Conservation (phyloP, 2,113 vertebrate genomes). For the Melospiza melodia region DNA sequence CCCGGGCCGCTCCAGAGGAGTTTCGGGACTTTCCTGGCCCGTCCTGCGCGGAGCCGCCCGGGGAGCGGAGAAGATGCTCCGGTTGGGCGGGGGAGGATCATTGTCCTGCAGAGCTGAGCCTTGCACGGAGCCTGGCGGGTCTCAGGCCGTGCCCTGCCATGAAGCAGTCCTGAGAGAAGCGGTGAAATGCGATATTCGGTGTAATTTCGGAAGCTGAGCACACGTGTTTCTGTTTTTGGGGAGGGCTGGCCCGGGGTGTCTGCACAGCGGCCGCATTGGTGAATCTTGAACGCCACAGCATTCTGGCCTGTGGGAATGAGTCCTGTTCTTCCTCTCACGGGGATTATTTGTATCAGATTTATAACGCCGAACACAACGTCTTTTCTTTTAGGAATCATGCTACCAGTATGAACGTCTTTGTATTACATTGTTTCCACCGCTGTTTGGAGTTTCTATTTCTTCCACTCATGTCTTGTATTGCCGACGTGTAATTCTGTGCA, state of each 20-base stretch:
- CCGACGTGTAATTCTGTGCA: fast-evolving
- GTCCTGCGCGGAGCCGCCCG: fast-evolving
- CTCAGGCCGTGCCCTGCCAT: fast-evolving
- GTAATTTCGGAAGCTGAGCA: fast-evolving
- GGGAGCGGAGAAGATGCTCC: fast-evolving
- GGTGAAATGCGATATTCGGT: background rate
- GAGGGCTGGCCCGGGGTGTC: background rate
- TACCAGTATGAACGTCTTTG: fast-evolving
- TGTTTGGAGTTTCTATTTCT: background rate
- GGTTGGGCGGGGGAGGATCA: fast-evolving
- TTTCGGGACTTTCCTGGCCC: background rate
- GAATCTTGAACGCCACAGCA: background rate
- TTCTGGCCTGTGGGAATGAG: background rate
- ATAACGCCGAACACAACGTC: fast-evolving
- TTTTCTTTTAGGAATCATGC: background rate
- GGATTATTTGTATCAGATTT: background rate
- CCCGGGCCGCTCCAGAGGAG: fast-evolving
- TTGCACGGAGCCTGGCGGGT: fast-evolving
- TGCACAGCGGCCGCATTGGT: background rate
- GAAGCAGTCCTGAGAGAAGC: fast-evolving
- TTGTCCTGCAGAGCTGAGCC: background rate
- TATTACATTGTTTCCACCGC: fast-evolving
- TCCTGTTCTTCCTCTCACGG: background rate
- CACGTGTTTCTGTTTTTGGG: fast-evolving
- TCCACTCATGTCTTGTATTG: fast-evolving